Evolutionary conservation across 2,113 vertebrate genomes (phyloP).

Genomic region (Myotis yumanensis): DNA sequence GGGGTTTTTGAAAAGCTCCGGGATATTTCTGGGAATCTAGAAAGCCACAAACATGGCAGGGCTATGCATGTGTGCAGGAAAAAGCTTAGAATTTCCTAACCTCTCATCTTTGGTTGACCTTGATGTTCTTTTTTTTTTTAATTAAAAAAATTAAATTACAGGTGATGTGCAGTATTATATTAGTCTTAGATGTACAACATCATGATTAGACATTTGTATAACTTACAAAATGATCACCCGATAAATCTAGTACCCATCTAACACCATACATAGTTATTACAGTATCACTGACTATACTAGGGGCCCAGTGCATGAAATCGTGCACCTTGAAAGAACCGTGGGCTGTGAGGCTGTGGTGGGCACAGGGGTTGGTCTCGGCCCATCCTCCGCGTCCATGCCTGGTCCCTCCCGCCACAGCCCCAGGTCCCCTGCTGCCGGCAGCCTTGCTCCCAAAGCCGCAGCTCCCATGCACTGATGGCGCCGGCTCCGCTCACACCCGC

Average conservation of each 20-base stretch:
- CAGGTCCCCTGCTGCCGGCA: too few relatives aligned
- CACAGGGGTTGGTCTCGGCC: too few relatives aligned
- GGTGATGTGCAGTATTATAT: neutral
- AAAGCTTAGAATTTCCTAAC: neutral
- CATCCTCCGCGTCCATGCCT: too few relatives aligned
- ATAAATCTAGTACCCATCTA: neutral
- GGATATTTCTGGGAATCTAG: neutral
- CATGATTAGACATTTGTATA: neutral
- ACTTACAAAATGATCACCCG: neutral
- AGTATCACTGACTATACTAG: neutral
- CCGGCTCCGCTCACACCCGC: too few relatives aligned
- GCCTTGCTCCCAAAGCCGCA: too few relatives aligned
- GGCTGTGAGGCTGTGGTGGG: too few relatives aligned
- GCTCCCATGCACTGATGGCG: too few relatives aligned
- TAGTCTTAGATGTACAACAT: neutral
- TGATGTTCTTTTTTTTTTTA: neutral
- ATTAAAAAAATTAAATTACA: neutral
- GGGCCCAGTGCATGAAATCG: too few relatives aligned
- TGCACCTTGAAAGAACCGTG: too few relatives aligned
- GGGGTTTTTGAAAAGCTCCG: neutral
- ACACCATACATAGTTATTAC: neutral
- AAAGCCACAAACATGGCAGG: neutral
- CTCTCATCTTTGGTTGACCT: neutral
- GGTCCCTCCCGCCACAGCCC: too few relatives aligned
- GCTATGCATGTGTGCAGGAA: neutral